Conservation (phyloP, 1,140 invertebrate genomes). For the Watersipora subatra region DNA sequence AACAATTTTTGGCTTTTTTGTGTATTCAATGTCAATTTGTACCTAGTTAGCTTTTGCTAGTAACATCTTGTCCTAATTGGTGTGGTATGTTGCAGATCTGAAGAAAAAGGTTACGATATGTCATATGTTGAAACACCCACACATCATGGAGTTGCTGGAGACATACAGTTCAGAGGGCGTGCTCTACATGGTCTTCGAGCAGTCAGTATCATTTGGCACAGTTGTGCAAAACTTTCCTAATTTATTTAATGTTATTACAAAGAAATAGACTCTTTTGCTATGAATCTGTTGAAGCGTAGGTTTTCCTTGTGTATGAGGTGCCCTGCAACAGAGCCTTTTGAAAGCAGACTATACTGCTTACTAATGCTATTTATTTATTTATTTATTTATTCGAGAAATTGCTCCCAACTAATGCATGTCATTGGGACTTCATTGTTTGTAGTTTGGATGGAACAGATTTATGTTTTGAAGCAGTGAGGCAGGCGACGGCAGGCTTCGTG, state of each 20-base stretch:
- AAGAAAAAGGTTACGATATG: conserved; percentile 96
- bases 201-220: no score
- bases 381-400: neutral
- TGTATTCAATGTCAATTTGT: no score
- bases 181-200: conserved; percentile 98
- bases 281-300: no score
- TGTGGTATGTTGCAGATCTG: conserved; percentile 52
- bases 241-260: no score
- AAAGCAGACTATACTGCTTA: neutral
- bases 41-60: no score
- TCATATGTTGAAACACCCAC: conserved; percentile 95
- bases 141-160: conserved; percentile 92
- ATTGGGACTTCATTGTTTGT: conserved; percentile 36
- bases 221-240: no score
- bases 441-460: conserved; percentile 97
- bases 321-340: no score
- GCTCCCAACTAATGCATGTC: no score
- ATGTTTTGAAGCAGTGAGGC: conserved; percentile 91
- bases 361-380: neutral
- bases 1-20: no score
- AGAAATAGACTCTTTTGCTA: no score
- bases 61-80: no score
- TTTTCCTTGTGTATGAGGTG: neutral
- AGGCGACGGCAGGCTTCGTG: conserved; percentile 86
- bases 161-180: conserved; percentile 97